These are phyloP conservation scores for Nasonovia ribisnigri DNA, from an alignment of 2,888 invertebrate genomes.

Conservation along the genomic window DNA sequence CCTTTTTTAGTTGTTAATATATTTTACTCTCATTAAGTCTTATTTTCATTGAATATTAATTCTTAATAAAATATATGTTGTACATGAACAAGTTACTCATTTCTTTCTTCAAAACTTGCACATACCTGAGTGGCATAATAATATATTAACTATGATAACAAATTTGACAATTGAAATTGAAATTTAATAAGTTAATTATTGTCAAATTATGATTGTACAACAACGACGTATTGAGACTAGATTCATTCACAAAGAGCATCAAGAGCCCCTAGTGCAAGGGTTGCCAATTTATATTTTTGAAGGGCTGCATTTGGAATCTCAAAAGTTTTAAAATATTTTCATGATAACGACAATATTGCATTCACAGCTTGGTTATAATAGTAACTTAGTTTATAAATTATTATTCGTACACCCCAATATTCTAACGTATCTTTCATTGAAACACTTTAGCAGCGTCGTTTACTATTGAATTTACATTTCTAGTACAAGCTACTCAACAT, in stretches of 20 bases:
- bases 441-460: too few relatives aligned
- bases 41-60: not conserved
- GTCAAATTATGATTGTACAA: not conserved
- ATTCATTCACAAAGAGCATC: not conserved
- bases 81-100: not conserved
- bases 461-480: too few relatives aligned
- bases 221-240: not conserved
- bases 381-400: too few relatives aligned
- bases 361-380: too few relatives aligned
- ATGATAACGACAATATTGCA: too few relatives aligned
- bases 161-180: not conserved
- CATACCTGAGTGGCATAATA: not conserved
- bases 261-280: too few relatives aligned
- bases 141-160: not conserved
- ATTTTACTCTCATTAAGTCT: not conserved
- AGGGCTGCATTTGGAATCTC: too few relatives aligned
- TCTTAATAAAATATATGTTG: not conserved
- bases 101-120: not conserved
- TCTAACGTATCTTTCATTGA: too few relatives aligned
- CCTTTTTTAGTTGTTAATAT: not conserved
- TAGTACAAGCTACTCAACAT: too few relatives aligned
- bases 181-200: not conserved
- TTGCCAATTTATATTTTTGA: too few relatives aligned
- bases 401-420: too few relatives aligned
- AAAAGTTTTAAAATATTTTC: too few relatives aligned